phyloP scores from a whole-genome alignment of 2,797 vertebrate species.

The Geotrypetes seraphini region DNA sequence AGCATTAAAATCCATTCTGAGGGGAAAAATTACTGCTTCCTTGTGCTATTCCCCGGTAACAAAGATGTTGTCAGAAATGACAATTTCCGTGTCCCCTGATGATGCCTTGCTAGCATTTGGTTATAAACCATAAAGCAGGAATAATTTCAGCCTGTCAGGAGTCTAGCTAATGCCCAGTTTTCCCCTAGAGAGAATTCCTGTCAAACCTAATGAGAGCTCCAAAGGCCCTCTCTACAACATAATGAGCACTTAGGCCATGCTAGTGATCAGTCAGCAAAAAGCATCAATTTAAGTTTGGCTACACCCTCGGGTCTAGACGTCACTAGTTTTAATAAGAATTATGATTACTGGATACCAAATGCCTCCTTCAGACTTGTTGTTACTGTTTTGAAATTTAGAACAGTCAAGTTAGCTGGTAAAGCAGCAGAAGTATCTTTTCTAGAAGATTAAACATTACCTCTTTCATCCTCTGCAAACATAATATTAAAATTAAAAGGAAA shows the following conservation, averaged over 20 bases:
- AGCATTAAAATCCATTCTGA: conserved; percentile 28
- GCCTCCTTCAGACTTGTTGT: conserved; percentile 48
- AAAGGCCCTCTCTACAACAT: conserved; percentile 73
- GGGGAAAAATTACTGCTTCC: conserved; percentile 43
- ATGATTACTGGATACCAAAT: conserved; percentile 66
- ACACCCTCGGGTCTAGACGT: conserved; percentile 60
- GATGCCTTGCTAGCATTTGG: conserved; percentile 71
- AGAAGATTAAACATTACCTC: no score
- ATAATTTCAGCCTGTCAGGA: conserved; percentile 75
- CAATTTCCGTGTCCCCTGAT: conserved; percentile 68
- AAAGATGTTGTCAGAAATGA: conserved; percentile 73
- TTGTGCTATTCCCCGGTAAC: conserved; percentile 50
- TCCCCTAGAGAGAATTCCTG: conserved; percentile 70
- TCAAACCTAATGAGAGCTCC: conserved; percentile 73
- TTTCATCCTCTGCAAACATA: conserved; percentile 27
- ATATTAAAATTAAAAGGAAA: no score
- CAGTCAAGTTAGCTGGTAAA: no score
- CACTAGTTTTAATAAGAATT: conserved; percentile 74
- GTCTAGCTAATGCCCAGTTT: conserved; percentile 68
- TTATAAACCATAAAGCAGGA: conserved; percentile 73
- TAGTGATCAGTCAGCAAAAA: conserved; percentile 72
- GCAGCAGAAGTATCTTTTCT: no score
- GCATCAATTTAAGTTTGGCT: conserved; percentile 67
- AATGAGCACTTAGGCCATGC: conserved; percentile 76
- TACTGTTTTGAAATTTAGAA: conserved; percentile 43